Evolutionary conservation across 2,113 vertebrate genomes (phyloP).

Genomic region (Etia nguti): DNA sequence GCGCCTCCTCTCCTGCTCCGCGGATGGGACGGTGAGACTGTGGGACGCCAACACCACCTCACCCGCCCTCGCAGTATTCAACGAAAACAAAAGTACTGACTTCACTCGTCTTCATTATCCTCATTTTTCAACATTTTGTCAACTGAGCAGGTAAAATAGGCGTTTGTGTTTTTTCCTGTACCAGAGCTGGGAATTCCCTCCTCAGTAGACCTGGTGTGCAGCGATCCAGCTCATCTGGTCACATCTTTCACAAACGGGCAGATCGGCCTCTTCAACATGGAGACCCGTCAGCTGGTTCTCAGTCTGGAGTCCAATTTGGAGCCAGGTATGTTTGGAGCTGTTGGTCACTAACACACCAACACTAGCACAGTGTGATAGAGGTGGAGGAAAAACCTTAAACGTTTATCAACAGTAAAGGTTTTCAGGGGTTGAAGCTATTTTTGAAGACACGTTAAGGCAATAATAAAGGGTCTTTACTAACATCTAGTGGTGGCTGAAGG

Average conservation of each 20-base stretch:
- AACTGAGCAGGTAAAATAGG: background rate
- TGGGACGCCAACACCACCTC: constrained; percentile 85
- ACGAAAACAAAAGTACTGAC: constrained; percentile 84
- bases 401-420: background rate
- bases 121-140: background rate
- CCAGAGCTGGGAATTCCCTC: constrained; percentile 91
- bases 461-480: background rate
- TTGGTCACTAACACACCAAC: background rate
- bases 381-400: background rate
- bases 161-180: constrained; percentile 4
- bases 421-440: background rate
- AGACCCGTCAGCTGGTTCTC: constrained; percentile 88
- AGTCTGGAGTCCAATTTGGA: constrained; percentile 85
- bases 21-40: constrained; percentile 89
- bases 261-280: constrained; percentile 95
- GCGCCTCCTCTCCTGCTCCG: constrained; percentile 92
- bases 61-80: constrained; percentile 87
- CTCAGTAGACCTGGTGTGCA: constrained; percentile 94
- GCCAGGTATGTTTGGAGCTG: constrained; percentile 69
- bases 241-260: constrained; percentile 89
- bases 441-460: background rate
- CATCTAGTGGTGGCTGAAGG: constrained; percentile 10
- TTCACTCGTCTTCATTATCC: background rate
- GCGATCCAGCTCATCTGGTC: constrained; percentile 94
- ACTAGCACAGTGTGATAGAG: background rate